Evolutionary conservation across 2,113 vertebrate genomes (phyloP).

Genomic region (Oxyura jamaicensis): DNA sequence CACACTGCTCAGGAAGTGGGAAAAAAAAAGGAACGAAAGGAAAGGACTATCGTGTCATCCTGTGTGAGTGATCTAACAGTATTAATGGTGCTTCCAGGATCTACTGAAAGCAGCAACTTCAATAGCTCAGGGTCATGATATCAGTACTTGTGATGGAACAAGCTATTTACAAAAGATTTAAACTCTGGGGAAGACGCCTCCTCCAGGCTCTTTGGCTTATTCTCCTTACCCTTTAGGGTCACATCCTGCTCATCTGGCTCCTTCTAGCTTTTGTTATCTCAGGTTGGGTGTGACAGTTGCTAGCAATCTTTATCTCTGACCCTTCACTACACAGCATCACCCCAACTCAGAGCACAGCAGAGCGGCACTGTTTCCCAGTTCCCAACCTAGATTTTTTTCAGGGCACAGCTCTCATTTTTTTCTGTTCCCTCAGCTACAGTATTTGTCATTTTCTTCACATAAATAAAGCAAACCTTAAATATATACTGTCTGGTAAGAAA

Average conservation of each 20-base stretch:
- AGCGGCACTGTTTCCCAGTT: background rate
- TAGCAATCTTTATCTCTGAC: slow-evolving; percentile 33
- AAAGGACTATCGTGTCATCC: slow-evolving; percentile 50
- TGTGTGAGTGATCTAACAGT: slow-evolving; percentile 60
- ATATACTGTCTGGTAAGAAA: slow-evolving; percentile 13
- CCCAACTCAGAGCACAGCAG: background rate
- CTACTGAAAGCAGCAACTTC: slow-evolving; percentile 70
- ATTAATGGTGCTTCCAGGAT: slow-evolving; percentile 68
- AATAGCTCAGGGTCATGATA: slow-evolving; percentile 71
- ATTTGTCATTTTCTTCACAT: slow-evolving; percentile 34
- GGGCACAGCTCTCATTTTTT: background rate
- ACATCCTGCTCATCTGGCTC: slow-evolving; percentile 45
- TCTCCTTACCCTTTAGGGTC: slow-evolving; percentile 65
- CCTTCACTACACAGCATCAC: background rate
- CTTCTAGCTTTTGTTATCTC: slow-evolving; percentile 31
- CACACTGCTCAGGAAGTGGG: background rate
- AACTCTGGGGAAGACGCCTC: slow-evolving; percentile 59
- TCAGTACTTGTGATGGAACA: slow-evolving; percentile 73
- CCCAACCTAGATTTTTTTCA: background rate
- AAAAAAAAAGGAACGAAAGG: background rate
- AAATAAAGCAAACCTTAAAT: slow-evolving; percentile 59
- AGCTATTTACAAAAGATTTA: slow-evolving; percentile 77
- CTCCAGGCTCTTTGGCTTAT: slow-evolving; percentile 56
- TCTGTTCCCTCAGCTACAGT: background rate
- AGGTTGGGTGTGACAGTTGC: slow-evolving; percentile 34